Conservation (phyloP, 1,140 invertebrate species). For the Hypsibius dujardini region DNA sequence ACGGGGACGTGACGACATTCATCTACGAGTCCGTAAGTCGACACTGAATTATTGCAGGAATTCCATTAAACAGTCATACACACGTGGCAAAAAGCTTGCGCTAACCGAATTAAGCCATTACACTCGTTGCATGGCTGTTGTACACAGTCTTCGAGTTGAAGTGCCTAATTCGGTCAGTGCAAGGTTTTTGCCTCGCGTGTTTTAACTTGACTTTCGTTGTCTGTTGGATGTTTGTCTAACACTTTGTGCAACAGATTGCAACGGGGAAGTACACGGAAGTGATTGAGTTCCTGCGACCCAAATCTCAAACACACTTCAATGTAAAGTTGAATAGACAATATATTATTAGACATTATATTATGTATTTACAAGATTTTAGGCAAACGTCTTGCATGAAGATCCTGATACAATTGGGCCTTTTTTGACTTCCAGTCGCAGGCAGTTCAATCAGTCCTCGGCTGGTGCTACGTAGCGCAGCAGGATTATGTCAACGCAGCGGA, state of each 20-base stretch:
- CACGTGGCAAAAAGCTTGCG: too few relatives aligned
- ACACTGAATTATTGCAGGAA: too few relatives aligned
- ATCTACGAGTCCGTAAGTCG: constrained; percentile 3
- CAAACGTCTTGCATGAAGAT: background rate
- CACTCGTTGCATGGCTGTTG: too few relatives aligned
- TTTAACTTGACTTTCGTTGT: too few relatives aligned
- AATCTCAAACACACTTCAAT: background rate
- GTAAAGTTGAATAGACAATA: background rate
- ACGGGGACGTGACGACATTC: background rate
- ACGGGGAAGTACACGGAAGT: constrained; percentile 3
- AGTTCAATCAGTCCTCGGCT: constrained; percentile 1
- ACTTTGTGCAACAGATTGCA: background rate
- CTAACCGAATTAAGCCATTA: too few relatives aligned
- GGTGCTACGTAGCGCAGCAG: constrained; percentile 36
- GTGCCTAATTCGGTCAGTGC: too few relatives aligned
- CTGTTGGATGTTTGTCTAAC: too few relatives aligned
- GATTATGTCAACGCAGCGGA: constrained; percentile 81
- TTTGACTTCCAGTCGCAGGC: background rate
- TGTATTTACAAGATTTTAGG: too few relatives aligned
- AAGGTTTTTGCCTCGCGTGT: too few relatives aligned
- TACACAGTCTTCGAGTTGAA: too few relatives aligned
- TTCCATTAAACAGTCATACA: too few relatives aligned
- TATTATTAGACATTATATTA: background rate
- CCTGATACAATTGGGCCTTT: background rate
- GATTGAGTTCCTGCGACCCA: background rate